Evolutionary conservation across 2,797 vertebrate species (phyloP), one percentile per base, ranked within the genome.

Genomic region (Sebastes nivosus): DNA sequence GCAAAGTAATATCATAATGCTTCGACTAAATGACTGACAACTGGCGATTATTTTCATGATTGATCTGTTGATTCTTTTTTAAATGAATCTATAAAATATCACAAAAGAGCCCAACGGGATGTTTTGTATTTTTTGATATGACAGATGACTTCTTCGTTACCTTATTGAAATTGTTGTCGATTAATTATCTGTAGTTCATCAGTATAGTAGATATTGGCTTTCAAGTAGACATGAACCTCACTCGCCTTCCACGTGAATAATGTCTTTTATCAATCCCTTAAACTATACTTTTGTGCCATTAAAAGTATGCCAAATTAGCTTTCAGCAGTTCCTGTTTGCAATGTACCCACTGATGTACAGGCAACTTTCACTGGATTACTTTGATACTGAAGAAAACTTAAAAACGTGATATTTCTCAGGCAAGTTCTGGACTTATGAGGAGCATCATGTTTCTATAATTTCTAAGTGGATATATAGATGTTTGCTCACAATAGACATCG

Each of bases 201-300:
- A 64, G 46, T 30, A 16, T 13, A 68, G 61, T 42, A 70, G 42
- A 24, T n/a, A 29, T 67, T 83, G 69, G 18, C 20, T 58, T 84
- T 77, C 24, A 69, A 24, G 10, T 36, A 75, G 29, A 32, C 68
- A 14, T 3, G 9, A 24, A 75, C 25, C 20, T 34, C 25, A 32
- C 46, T 20, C 16, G n/a, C 13, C 16, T 36, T 27, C n/a, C 10
- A 36, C 64, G 65, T 69, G 4, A 73, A 66, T 66, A 22, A 57
- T 42, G 13, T 54, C 12, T 25, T 12, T 72, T 20, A 59, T 69
- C 67, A 30, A 13, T 61, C 36, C 14, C 11, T 50, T 16, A 7
- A 25, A 36, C 20, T 13, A 1, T 6, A 22, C 34, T 42, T 18
- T 27, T 46, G 11, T 16, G 16, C 6, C 13, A 52, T 67, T 60